These are phyloP conservation scores for Rhynchomys soricoides DNA, from an alignment of 2,113 vertebrate genomes.

Conservation along the genomic window DNA sequence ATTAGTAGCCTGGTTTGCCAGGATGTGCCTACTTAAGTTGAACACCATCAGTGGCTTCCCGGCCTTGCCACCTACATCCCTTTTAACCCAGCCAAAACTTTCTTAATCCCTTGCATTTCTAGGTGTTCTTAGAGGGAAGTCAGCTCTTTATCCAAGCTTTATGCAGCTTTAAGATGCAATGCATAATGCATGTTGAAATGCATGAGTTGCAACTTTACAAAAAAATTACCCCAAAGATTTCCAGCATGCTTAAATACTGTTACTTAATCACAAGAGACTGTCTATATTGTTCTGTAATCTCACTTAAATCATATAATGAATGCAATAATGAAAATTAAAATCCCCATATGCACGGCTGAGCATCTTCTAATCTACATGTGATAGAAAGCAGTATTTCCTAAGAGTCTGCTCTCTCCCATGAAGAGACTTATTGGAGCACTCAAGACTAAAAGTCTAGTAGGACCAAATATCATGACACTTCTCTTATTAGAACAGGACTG, in stretches of 20 bases:
- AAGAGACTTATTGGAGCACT: background rate
- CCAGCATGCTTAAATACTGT: slow-evolving; percentile 14
- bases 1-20: background rate
- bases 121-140: slow-evolving; percentile 2
- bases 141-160: slow-evolving; percentile 12
- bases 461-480: background rate
- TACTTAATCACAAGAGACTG: slow-evolving; percentile 40
- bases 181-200: slow-evolving; percentile 5
- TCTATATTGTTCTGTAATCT: slow-evolving; percentile 55
- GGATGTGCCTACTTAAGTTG: background rate
- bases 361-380: background rate
- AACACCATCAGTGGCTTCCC: rapidly evolving
- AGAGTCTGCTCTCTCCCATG: background rate
- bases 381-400: slow-evolving; percentile 34
- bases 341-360: background rate
- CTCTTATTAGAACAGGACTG: slow-evolving; percentile 13
- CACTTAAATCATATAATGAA: slow-evolving; percentile 71
- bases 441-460: background rate
- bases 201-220: slow-evolving; percentile 8
- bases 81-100: background rate
- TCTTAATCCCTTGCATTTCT: background rate
- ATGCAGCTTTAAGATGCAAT: background rate
- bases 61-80: background rate
- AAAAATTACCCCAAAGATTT: slow-evolving; percentile 35
- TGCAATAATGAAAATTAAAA: slow-evolving; percentile 58